Base-by-base conservation (phyloP, 64 coral and sea anemone genomes). In the Stichodactyla mertensii region DNA sequence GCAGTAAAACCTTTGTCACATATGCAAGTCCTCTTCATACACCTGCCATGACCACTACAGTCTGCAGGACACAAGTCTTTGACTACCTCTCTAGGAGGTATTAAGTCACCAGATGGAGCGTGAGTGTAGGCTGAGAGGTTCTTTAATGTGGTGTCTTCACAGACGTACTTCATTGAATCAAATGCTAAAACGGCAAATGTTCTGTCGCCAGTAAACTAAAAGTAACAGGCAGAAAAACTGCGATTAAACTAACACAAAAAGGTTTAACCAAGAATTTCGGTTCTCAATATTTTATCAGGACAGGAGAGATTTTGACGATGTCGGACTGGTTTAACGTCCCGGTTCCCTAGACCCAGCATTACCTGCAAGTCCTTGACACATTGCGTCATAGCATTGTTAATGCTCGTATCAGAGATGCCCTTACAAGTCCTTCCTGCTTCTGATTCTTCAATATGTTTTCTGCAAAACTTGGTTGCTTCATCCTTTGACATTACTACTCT, bases 191-290 rank as follows among this genome's bases (percentile, higher is more conserved):
- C 55, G 0, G 86, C 86, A 51, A 79, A 88, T 22, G 52, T 16
- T 4, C 10, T 55, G 3, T 88, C 86, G 4, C 86, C 86, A 58
- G 86, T 88, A 10, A 88, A 28, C 86, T 88, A 51, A 18, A 82
- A 82, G 36, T 45, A 45, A 45, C 36, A 45, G 36, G 36, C 3
- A 45, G 36, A 45, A 45, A 45, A 45, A 45, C 36, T 45, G 36
- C 36, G 36, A 45, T 45, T 45, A 45, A 45, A 45, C 1, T 45
- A 45, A 45, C 36, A 45, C 36, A 45, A 45, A 45, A 45, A 45
- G 36, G 36, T 45, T 45, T 45, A 45, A 45, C 36, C 36, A 45
- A 45, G 36, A 45, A 45, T 45, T 45, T 45, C 36, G 36, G 36
- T 45, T 45, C 36, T 45, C 36, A 45, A 45, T 45, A 45, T 45